These are phyloP conservation scores for Lasius fuliginosus DNA, from an alignment of 2,888 invertebrate species.

Conservation along the genomic window DNA sequence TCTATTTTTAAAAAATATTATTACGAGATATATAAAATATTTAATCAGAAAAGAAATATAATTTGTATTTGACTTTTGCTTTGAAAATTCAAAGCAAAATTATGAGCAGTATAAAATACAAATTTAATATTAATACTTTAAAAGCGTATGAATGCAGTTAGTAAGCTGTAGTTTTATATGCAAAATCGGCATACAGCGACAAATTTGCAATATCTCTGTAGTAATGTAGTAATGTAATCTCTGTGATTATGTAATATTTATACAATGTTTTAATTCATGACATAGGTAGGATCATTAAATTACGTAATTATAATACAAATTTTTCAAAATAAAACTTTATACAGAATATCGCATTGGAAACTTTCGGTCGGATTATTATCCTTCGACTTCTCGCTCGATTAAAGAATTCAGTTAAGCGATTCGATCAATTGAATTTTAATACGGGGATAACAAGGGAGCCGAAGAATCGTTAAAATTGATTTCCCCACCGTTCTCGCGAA, in stretches of 20 bases:
- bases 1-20: no score
- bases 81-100: not conserved
- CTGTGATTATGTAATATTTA: not conserved
- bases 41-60: not conserved
- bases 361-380: not conserved
- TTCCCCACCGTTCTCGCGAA: not conserved
- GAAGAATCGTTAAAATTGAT: constrained; percentile 61
- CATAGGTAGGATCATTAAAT: not conserved
- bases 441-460: constrained; percentile 29
- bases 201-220: not conserved
- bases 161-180: not conserved
- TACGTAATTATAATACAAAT: not conserved
- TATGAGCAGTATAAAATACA: not conserved
- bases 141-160: not conserved
- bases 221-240: not conserved
- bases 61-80: not conserved
- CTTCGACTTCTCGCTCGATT: not conserved
- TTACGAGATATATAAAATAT: not conserved
- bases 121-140: not conserved
- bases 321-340: not conserved
- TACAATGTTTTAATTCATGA: not conserved
- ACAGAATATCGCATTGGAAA: not conserved
- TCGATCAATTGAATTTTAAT: not conserved
- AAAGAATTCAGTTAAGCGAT: constrained; percentile 35
- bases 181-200: not conserved